phyloP scores from a whole-genome alignment of 2,797 vertebrate species.

The Ambastaia sidthimunki region DNA sequence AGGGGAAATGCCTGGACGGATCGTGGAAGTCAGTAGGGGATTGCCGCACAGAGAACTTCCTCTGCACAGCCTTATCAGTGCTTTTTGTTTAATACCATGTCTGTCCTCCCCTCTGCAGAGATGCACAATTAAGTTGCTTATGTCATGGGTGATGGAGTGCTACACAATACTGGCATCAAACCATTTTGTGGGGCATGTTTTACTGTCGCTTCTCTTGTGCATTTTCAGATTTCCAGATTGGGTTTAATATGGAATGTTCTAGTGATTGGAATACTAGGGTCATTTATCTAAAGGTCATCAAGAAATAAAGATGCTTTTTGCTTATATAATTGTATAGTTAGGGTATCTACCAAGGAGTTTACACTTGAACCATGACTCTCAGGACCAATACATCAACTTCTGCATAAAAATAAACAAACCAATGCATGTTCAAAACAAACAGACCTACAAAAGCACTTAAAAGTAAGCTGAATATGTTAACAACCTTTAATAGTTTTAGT shows the following conservation, averaged over 20 bases:
- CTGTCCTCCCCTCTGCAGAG: slow-evolving; percentile 33
- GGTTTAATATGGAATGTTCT: neutral
- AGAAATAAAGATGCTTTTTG: too few species aligned
- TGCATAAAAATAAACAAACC: too few species aligned
- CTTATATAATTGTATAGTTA: too few species aligned
- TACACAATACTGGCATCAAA: slow-evolving; percentile 30
- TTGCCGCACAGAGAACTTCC: slow-evolving; percentile 75
- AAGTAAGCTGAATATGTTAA: neutral
- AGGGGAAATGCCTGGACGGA: slow-evolving; percentile 69
- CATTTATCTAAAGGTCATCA: neutral
- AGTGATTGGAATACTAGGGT: neutral
- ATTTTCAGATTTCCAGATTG: neutral
- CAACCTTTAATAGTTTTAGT: neutral
- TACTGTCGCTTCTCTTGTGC: neutral
- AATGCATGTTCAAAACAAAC: too few species aligned
- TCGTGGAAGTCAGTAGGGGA: slow-evolving; percentile 71
- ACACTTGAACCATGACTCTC: too few species aligned
- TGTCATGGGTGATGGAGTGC: slow-evolving; percentile 32
- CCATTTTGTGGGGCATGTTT: slow-evolving; percentile 4
- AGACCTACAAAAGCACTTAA: neutral
- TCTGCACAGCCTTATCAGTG: slow-evolving; percentile 76
- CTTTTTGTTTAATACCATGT: slow-evolving; percentile 66
- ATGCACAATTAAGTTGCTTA: slow-evolving; percentile 34
- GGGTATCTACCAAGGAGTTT: too few species aligned
- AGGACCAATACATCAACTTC: too few species aligned